These are phyloP conservation scores for Nothoprocta perdicaria DNA, from an alignment of 2,113 vertebrate species.

Conservation along the genomic window DNA sequence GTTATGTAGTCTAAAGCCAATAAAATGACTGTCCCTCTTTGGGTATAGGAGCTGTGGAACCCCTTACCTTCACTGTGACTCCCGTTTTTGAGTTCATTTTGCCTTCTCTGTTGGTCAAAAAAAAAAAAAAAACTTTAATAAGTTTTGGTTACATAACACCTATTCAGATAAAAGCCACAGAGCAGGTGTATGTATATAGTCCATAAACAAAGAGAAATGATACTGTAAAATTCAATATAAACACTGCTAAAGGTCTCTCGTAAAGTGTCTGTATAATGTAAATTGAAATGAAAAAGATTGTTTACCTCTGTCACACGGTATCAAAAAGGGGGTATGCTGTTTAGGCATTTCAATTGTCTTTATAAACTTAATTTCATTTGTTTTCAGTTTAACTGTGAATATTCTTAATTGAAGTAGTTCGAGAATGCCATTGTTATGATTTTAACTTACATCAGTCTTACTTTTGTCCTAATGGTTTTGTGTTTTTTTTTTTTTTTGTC, in stretches of 20 bases:
- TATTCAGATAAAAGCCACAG: background rate
- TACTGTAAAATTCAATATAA: background rate
- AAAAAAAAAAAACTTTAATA: background rate
- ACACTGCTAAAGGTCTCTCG: background rate
- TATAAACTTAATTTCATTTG: background rate
- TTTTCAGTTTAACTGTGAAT: background rate
- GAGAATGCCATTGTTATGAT: background rate
- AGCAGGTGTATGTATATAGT: background rate
- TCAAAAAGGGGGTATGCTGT: background rate
- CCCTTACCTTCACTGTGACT: background rate
- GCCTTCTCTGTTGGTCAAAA: background rate
- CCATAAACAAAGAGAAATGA: background rate
- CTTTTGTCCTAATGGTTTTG: background rate
- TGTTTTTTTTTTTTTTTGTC: background rate
- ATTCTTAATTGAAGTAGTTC: background rate
- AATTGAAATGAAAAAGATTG: background rate
- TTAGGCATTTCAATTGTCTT: background rate
- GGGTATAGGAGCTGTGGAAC: background rate
- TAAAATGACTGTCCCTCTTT: background rate
- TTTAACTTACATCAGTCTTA: background rate
- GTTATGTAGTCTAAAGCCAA: too few relatives aligned
- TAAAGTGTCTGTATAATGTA: background rate
- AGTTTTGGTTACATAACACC: background rate
- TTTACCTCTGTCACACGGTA: background rate
- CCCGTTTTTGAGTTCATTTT: background rate